phyloP scores from a whole-genome alignment of 2,113 vertebrate species.

The Tragelaphus imberbis region DNA sequence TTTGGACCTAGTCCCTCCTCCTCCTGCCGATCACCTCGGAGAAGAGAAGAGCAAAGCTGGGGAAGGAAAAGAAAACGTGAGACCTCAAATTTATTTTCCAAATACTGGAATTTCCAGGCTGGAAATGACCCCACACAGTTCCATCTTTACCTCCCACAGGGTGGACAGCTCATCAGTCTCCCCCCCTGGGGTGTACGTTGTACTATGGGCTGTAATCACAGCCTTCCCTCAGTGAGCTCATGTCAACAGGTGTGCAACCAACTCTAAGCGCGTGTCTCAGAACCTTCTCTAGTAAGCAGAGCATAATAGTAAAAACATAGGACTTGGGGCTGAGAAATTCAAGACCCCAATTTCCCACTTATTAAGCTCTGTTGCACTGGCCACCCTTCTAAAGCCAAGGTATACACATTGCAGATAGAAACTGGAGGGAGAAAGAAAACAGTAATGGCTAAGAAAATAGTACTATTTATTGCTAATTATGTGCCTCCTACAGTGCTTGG shows the following conservation, averaged over 20 bases:
- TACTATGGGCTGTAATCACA: neutral
- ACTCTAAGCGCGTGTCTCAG: neutral
- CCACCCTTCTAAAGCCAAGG: neutral
- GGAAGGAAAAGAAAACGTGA: neutral
- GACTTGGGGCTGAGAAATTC: neutral
- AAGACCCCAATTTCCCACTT: neutral
- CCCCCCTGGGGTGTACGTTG: no score
- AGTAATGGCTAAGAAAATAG: no score
- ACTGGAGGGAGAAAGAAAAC: neutral
- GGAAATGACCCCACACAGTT: neutral
- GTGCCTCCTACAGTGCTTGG: no score
- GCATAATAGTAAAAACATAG: neutral
- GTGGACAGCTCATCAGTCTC: neutral
- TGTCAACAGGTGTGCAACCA: neutral
- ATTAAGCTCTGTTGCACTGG: neutral
- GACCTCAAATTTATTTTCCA: neutral
- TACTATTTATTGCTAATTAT: neutral
- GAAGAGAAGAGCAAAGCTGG: constrained; percentile 6
- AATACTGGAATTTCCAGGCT: neutral
- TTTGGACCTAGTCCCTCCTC: neutral
- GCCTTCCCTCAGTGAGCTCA: neutral
- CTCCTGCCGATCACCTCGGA: neutral
- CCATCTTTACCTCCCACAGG: neutral
- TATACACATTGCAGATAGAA: neutral
- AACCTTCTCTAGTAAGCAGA: neutral